Evolutionary conservation across 2,888 invertebrate species (phyloP).

Genomic region (Orthosia incerta): DNA sequence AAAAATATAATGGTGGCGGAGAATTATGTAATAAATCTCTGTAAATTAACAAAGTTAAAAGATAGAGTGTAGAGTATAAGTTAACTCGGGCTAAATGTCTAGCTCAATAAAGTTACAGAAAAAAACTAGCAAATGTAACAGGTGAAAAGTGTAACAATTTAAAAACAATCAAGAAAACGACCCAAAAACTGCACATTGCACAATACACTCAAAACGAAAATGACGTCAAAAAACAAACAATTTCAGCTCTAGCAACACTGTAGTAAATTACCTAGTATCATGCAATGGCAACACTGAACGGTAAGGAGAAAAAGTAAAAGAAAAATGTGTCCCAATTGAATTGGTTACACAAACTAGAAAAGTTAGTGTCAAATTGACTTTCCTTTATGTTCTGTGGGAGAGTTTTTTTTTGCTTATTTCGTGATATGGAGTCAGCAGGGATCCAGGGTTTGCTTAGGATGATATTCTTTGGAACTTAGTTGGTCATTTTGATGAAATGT

Average conservation of each 20-base stretch:
- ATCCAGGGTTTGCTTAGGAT: neutral
- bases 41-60: too few species aligned
- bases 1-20: too few species aligned
- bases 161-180: constrained; percentile 16
- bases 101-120: neutral
- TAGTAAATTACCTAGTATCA: constrained; percentile 37
- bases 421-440: constrained; percentile 18
- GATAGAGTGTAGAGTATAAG: neutral
- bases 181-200: neutral
- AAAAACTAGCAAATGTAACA: neutral
- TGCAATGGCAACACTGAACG: constrained; percentile 51
- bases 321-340: constrained; percentile 67
- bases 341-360: constrained; percentile 67
- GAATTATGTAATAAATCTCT: too few species aligned
- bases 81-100: too few species aligned
- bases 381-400: constrained; percentile 32
- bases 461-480: neutral
- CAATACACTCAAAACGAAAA: constrained; percentile 14
- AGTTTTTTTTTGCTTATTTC: constrained; percentile 33
- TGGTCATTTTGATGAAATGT: constrained; percentile 5
- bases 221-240: constrained; percentile 7
- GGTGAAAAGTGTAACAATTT: constrained; percentile 6
- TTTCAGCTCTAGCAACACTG: constrained; percentile 45
- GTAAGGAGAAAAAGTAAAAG: constrained; percentile 59
- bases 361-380: constrained; percentile 62